Evolutionary conservation across 2,797 vertebrate species (phyloP), one percentile per base, ranked within the genome.

Genomic region (Hippoglossus hippoglossus): DNA sequence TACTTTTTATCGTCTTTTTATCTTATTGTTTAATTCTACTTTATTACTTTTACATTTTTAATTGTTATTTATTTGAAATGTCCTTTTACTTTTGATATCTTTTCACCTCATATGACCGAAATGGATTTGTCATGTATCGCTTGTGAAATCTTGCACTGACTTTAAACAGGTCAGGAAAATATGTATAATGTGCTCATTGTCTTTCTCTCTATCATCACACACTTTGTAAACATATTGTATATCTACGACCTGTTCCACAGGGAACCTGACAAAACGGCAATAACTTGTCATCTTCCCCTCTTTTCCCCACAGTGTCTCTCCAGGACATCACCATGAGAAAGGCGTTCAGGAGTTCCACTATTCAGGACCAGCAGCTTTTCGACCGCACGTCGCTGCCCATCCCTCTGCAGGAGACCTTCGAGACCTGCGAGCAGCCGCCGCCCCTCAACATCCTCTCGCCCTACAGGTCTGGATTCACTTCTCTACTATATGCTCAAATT

Each of bases 291-390:
- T 53, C 18, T 51, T 16, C 19, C 15, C 26, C 10, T 41, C 12
- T n/a, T 8, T 70, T 4, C 28, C 11, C 46, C 31, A 1, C 89
- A 99, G 98, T 99, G 85, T 99, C 98, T 69, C 93, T 99, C 75
- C 98, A 99, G 93, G 98, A 99, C 92, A 99, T 99, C 75, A 99
- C 98, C 28, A 99, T 99, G 98, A 96, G 98, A 88, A 99, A 99
- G 91, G 98, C 98, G 26, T 99, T 99, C 92, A 95, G 97, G 86
- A 99, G 98, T 86, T 99, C 96, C 59, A 98, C 96, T 18, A 95
- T 95, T 91, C 98, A 99, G 91, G 98, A 99, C 92, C 98, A 99
- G 58, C 98, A 99, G 93, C 93, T 99, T 77, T 99, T 99, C 63
- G 96, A 98, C 85, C 97, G 98, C 69, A 95, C 90, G 87, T 97